phyloP scores from a whole-genome alignment of 2,888 invertebrate genomes.

The Drosophila subsilvestris region DNA sequence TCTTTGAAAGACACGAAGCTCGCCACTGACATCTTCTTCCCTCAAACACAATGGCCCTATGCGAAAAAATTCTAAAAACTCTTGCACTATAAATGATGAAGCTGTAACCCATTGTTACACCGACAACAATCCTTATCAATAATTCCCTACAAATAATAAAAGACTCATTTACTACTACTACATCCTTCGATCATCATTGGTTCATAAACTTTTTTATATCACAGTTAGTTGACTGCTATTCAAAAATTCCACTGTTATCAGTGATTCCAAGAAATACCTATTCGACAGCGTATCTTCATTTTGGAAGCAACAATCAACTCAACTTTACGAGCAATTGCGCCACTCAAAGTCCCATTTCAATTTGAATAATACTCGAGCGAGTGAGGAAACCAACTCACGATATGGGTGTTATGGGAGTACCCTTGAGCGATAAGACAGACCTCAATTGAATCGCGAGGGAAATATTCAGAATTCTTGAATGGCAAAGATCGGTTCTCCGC shows the following conservation, averaged over 20 bases:
- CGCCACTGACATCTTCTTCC: too few species aligned
- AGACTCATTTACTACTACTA: neutral
- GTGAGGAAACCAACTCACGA: slow-evolving; percentile 5
- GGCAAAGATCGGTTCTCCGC: neutral
- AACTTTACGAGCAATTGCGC: slow-evolving; percentile 32
- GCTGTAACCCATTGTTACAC: too few species aligned
- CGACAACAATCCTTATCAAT: too few species aligned
- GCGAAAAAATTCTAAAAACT: too few species aligned
- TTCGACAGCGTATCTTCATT: slow-evolving; percentile 9
- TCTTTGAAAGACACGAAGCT: too few species aligned
- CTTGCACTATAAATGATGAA: too few species aligned
- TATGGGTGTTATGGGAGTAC: slow-evolving; percentile 9
- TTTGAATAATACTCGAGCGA: neutral
- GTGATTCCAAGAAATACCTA: neutral
- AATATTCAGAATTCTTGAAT: slow-evolving; percentile 3
- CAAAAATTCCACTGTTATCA: neutral
- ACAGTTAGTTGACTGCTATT: neutral
- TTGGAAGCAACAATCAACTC: slow-evolving; percentile 7
- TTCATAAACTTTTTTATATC: neutral
- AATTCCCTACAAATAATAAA: neutral
- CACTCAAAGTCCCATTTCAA: slow-evolving; percentile 26
- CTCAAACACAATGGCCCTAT: too few species aligned
- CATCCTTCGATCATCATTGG: neutral
- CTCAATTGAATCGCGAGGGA: slow-evolving; percentile 7
- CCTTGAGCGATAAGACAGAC: slow-evolving; percentile 40